Evolutionary conservation across 2,888 invertebrate genomes (phyloP).

Genomic region (Cheilosia scutellata): DNA sequence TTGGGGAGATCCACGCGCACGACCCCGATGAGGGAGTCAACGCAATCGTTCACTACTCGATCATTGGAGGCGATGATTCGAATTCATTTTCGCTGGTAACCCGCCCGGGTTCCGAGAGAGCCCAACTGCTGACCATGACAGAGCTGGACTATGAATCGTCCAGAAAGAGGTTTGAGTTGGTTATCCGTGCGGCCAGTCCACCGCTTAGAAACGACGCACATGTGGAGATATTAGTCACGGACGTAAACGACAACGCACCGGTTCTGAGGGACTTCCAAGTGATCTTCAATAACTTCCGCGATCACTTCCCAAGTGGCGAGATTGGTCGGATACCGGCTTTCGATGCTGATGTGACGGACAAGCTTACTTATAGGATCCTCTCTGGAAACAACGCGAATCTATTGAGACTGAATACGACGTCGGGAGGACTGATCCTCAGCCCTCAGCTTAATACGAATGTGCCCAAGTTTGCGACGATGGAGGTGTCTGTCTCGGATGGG

Average conservation of each 20-base stretch:
- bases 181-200: conserved; percentile 95
- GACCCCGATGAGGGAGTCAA: conserved; percentile 97
- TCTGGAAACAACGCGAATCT: conserved; percentile 97
- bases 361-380: conserved; percentile 91
- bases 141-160: conserved; percentile 98
- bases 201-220: conserved; percentile 95
- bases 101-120: conserved; percentile 92
- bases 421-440: conserved; percentile 94
- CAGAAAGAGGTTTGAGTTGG: conserved; percentile 94
- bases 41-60: conserved; percentile 96
- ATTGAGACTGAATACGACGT: conserved; percentile 91
- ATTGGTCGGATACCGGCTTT: conserved; percentile 96
- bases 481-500: conserved; percentile 96
- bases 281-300: conserved; percentile 97
- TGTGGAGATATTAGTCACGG: conserved; percentile 94
- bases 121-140: conserved; percentile 94
- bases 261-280: conserved; percentile 95
- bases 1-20: conserved; percentile 94
- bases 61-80: conserved; percentile 96
- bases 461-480: conserved; percentile 96
- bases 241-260: conserved; percentile 98
- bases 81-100: conserved; percentile 93
- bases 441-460: conserved; percentile 98
- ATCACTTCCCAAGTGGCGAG: conserved; percentile 96
- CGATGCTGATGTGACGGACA: conserved; percentile 97